phyloP scores from a whole-genome alignment of 1,140 invertebrate genomes.

The Magallana angulata region DNA sequence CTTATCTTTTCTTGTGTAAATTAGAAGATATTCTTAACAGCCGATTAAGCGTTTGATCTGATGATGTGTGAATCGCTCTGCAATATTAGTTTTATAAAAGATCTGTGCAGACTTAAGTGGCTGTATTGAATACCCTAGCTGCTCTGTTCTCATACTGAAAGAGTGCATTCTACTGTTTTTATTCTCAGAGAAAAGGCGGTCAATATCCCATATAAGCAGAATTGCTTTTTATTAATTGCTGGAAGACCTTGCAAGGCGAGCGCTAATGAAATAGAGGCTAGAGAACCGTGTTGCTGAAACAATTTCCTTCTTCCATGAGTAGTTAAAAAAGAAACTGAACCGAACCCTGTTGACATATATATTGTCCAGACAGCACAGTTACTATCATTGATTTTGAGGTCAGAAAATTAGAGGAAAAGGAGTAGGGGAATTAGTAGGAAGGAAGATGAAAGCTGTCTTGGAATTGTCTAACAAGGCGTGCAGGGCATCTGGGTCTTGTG shows the following conservation, averaged over 20 bases:
- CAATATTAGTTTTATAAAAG: background rate
- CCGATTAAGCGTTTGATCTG: constrained; percentile 7
- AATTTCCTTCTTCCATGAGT: background rate
- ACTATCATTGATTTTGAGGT: background rate
- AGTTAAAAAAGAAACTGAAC: background rate
- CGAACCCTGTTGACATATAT: background rate
- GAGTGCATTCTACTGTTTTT: background rate
- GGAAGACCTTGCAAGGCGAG: background rate
- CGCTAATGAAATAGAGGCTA: background rate
- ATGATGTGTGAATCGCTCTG: background rate
- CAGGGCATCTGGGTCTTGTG: background rate
- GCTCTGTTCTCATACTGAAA: constrained; percentile 2
- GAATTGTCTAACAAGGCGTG: background rate
- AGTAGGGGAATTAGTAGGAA: background rate
- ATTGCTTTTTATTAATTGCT: background rate
- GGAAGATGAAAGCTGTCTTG: background rate
- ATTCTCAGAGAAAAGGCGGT: background rate
- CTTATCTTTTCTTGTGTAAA: constrained; percentile 28
- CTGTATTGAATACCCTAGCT: background rate
- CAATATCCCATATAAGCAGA: constrained; percentile 25
- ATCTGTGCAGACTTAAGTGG: background rate
- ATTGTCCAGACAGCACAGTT: background rate
- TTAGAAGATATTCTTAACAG: constrained; percentile 12
- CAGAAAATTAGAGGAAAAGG: background rate
- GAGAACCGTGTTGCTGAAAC: background rate